Base-by-base conservation (phyloP, 2,888 invertebrate species). In the Fragum fragum region DNA sequence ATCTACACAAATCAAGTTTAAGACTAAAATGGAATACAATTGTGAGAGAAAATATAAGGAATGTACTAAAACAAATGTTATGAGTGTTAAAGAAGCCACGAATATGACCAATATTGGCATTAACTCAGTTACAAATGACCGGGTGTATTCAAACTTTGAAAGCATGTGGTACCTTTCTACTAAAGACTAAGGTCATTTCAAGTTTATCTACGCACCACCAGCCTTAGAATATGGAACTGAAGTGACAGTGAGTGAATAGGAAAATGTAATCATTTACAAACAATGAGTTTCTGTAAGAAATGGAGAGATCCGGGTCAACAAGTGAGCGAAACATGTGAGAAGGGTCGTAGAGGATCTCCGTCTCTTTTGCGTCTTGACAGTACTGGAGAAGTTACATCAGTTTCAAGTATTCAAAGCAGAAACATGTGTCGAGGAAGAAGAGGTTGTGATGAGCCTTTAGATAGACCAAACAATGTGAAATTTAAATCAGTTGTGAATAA, bases 381-480 rank as follows among this genome's bases (percentile, higher is more conserved):
- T 81, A 86, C 88, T 1, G 89, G 89, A 61, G 88, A 89, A 79
- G 81, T 83, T 74, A 76, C 88, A 55, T 83, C 89, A 80, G 55
- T 29, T 28, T 23, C 26, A 21, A 52, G 52, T 53, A 21, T 18
- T 55, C 53, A 39, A 28, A 29, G 18, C 16, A 26, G 14, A 55
- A 39, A 32, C 1, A 68, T 55, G 36, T 39, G 55, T 68, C 36
- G 18, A 11, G 71, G 36, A 71, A 32, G 53, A 23, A 53, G 21
- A 36, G 11, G 21, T 23, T 23, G 16, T 23, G 11, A 2, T 0
- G 2, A 16, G 1, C n/a, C n/a, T 14, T 23, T 1, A 66, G 26
- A 26, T 11, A 28, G 26, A 26, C 9, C n/a, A 28, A 32, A 71
- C 0, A 47, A 26, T 11, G 18, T 21, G 11, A 16, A 18, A 18